These are phyloP conservation scores for Dromiciops gliroides DNA, from an alignment of 2,113 vertebrate genomes.

Conservation along the genomic window DNA sequence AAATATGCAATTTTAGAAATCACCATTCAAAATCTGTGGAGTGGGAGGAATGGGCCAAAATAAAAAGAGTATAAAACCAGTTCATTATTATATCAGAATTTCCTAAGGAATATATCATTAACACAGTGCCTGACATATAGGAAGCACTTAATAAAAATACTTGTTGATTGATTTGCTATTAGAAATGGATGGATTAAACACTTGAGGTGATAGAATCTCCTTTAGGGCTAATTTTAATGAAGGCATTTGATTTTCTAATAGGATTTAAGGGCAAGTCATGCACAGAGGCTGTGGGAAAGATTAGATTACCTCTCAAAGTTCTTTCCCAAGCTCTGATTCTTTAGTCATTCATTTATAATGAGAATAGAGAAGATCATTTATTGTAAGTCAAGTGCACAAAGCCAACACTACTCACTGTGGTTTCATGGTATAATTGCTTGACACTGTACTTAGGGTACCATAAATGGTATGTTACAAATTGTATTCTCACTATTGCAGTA, in stretches of 20 bases:
- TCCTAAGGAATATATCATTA: not conserved
- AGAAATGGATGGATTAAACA: not conserved
- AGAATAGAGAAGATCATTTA: not conserved
- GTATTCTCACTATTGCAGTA: conserved; percentile 34
- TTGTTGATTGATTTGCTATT: not conserved
- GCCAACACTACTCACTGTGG: not conserved
- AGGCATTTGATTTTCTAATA: not conserved
- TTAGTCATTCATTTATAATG: not conserved
- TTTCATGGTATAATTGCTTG: conserved; percentile 20
- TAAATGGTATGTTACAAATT: conserved; percentile 48
- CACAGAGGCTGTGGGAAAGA: not conserved
- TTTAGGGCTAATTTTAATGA: not conserved
- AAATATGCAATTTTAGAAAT: not conserved
- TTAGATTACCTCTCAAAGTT: not conserved
- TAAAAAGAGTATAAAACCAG: not conserved
- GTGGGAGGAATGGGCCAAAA: not conserved
- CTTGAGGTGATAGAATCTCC: not conserved
- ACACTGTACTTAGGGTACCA: conserved; percentile 43
- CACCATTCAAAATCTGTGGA: not conserved
- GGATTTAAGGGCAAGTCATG: not conserved
- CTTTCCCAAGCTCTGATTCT: not conserved
- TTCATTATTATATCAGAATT: not conserved
- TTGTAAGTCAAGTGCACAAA: not conserved
- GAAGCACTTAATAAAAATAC: not conserved
- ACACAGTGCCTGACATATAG: not conserved